phyloP scores from a whole-genome alignment of 1,140 invertebrate genomes.

The Pseudachorutes palmiensis region DNA sequence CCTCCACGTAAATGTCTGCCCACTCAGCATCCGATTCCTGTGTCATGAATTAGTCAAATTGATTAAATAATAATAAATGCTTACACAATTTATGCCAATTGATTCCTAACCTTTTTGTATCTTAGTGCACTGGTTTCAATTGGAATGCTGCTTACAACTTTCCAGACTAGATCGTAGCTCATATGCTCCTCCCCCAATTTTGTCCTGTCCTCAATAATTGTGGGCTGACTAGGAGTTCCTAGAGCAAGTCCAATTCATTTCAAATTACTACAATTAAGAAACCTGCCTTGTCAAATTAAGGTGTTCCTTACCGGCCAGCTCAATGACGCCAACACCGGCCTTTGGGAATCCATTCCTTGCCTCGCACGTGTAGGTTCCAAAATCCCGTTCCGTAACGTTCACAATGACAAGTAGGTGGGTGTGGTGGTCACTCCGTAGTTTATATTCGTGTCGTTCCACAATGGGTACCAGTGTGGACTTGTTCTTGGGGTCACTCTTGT shows the following conservation, averaged over 20 bases:
- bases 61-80: not conserved
- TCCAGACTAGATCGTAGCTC: conserved; percentile 12
- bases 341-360: not conserved
- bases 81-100: not conserved
- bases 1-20: not conserved
- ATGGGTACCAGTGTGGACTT: not conserved
- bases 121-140: not conserved
- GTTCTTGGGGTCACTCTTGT: not conserved
- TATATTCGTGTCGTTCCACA: not conserved
- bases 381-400: not conserved
- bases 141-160: not conserved
- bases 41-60: not conserved
- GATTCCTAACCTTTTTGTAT: not conserved
- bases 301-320: not conserved
- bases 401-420: not conserved
- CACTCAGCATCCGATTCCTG: not conserved
- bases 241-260: not conserved
- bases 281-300: no score
- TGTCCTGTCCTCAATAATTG: not conserved
- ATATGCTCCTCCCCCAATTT: not conserved
- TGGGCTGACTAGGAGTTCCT: conserved; percentile 2
- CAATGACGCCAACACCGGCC: not conserved
- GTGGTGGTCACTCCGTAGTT: not conserved
- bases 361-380: not conserved
- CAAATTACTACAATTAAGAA: no score